Conservation (phyloP, 2,113 vertebrate species). For the Mohoua ochrocephala region DNA sequence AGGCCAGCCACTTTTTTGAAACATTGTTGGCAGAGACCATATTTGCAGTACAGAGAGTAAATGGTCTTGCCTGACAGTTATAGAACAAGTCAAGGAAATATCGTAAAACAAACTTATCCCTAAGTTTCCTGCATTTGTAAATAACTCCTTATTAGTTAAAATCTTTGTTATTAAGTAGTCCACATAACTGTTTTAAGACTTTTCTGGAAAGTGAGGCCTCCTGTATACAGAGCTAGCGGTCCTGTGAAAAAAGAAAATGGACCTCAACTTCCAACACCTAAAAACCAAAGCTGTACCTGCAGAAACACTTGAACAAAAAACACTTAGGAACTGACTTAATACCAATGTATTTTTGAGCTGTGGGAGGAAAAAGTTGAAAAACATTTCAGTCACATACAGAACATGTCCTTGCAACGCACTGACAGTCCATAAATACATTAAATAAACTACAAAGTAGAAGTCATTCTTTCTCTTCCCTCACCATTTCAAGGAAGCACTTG, state of each 20-base stretch:
- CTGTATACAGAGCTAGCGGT: not conserved
- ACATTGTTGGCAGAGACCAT: not conserved
- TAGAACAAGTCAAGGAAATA: conserved; percentile 2
- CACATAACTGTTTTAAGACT: not conserved
- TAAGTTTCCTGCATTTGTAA: not conserved
- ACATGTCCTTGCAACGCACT: not conserved
- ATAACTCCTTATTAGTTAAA: not conserved
- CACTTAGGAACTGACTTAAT: not conserved
- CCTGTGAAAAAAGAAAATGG: not conserved
- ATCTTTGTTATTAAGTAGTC: not conserved
- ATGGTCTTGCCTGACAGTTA: not conserved
- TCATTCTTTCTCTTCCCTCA: not conserved
- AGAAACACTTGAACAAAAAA: not conserved
- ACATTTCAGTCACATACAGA: not conserved
- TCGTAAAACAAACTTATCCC: not conserved
- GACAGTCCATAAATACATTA: not conserved
- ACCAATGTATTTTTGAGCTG: not conserved
- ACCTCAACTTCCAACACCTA: not conserved
- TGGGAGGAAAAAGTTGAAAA: not conserved
- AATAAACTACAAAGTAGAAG: not conserved
- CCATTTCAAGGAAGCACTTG: not conserved
- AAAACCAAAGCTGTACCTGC: not conserved
- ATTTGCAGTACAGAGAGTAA: not conserved
- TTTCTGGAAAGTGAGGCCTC: not conserved
- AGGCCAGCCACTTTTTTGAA: not conserved